Conservation (phyloP, 2,888 invertebrate genomes). For the Perizoma flavofasciatum region DNA sequence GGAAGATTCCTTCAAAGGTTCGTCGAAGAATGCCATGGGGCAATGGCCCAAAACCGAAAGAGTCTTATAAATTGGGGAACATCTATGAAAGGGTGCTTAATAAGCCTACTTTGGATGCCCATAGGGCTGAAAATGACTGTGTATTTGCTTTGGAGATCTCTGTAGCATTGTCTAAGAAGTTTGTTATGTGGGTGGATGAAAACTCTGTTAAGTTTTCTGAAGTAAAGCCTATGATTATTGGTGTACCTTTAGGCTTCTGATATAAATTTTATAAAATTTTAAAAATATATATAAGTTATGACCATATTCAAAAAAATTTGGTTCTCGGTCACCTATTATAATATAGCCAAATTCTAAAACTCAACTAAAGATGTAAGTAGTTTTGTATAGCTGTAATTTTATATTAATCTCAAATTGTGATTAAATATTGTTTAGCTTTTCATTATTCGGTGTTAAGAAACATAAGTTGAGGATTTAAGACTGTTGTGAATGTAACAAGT, state of each 20-base stretch:
- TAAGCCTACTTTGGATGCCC: slow-evolving; percentile 69
- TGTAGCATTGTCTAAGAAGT: slow-evolving; percentile 77
- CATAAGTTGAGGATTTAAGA: too few species aligned
- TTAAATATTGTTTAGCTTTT: too few species aligned
- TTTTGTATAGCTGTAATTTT: too few species aligned
- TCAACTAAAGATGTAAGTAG: too few species aligned
- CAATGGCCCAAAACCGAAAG: slow-evolving; percentile 44
- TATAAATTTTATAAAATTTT: slow-evolving; percentile 12
- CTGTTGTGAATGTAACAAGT: too few species aligned
- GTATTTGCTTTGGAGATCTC: slow-evolving; percentile 84
- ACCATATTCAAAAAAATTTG: too few species aligned
- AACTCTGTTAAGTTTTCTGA: slow-evolving; percentile 57
- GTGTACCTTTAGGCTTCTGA: slow-evolving; percentile 49
- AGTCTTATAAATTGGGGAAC: slow-evolving; percentile 79
- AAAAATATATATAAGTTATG: neutral
- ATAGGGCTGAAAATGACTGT: slow-evolving; percentile 88
- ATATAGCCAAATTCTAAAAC: too few species aligned
- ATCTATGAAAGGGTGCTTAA: slow-evolving; percentile 83
- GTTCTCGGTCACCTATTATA: too few species aligned
- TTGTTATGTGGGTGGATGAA: slow-evolving; percentile 81
- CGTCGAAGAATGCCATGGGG: slow-evolving; percentile 55
- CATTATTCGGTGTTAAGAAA: too few species aligned
- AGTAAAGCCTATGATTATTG: slow-evolving; percentile 63
- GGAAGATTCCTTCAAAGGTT: slow-evolving; percentile 36
- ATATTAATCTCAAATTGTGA: too few species aligned